Evolutionary conservation across 2,797 vertebrate genomes (phyloP), one percentile per base, ranked within the genome.

Genomic region (Propithecus perrieri): DNA sequence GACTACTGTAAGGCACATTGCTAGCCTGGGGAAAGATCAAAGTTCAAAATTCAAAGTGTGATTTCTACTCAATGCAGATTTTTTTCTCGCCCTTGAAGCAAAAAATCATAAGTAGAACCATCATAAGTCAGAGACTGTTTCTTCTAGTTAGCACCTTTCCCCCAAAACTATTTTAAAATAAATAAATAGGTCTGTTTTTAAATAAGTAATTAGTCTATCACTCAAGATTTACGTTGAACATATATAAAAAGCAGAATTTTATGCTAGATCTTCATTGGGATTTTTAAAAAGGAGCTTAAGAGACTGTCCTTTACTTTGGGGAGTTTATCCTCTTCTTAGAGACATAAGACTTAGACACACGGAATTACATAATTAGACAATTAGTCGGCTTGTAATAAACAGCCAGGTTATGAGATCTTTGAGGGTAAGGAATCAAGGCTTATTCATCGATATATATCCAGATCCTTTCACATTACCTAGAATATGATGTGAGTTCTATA

Each of bases 401-500:
- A 89, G 43, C 33, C 75, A 79, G 48, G 15, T 92, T 95, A 67
- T 93, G 59, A 65, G 69, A 69, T 28, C n/a, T 57, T 95, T 83
- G 85, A 96, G 71, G 41, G 20, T 17, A 84, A 65, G 67, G 22
- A 94, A 38, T 79, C 38, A 92, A 89, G 71, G 28, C 6, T 95
- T 87, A 87, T 84, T 75, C 46, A 91, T 41, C 26, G 59, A 41
- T 24, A 33, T 50, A 41, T 7, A 94, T 12, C 28, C 41, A 91
- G 28, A 75, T 43, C 86, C 88, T 95, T 93, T 94, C 18, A 91
- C 41, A 28, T 81, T 33, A 86, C 43, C 69, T 74, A 33, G 7
- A 89, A 86, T 72, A 78, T 91, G 67, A 85, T 81, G 85, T 50
- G 30, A 84, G 18, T 81, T 87, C 33, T 28, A 53, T 78, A 72